Base-by-base conservation (phyloP, 1,140 invertebrate species). In the Bombyx mandarina region DNA sequence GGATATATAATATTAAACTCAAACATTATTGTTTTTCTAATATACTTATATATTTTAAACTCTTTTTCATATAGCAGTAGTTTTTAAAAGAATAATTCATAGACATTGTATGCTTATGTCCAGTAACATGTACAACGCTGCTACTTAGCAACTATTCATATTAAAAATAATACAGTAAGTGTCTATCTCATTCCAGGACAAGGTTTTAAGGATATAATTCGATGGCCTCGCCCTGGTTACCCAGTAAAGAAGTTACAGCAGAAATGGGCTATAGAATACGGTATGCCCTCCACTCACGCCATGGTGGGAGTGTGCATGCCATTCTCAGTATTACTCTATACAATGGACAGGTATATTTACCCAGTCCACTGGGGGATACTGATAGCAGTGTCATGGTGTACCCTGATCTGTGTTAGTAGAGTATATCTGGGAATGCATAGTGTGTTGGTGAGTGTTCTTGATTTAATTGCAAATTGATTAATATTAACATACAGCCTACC, bases 391-490 rank as follows among this genome's bases (percentile, higher is more conserved):
- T 64, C 90, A 3, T 93, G 92, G 95, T 96, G 95, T 79, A 76
- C 89, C 46, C 75, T 96, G 12, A 93, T 98, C 50, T 96, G 95
- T 79, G 82, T 93, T 18, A 97, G 96, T 79, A 88, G 97, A 72
- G 75, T 98, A 5, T 98, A 98, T 82, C 89, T 98, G 42, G 97
- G 97, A 66, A 98, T 98, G 95, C 97, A 98, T 78, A 93, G 94
- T 61, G 91, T 97, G 56, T 83, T 97, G 77, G 93, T 94, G 85
- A 91, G 89, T 80, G 50, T 9, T 35, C 26, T 2, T 47, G 12
- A 6, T 47, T 47, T 10, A 10, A 47, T 9, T 9, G 46, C 46
- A 47, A 9, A 47, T 47, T 3, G 9, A 3, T 47, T 7, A 35
- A 35, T 35, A 35, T 35, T 35, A 3, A 35, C 26, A 35, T 35